Evolutionary conservation across 2,888 invertebrate species (phyloP).

Genomic region (Ametastegia equiseti): DNA sequence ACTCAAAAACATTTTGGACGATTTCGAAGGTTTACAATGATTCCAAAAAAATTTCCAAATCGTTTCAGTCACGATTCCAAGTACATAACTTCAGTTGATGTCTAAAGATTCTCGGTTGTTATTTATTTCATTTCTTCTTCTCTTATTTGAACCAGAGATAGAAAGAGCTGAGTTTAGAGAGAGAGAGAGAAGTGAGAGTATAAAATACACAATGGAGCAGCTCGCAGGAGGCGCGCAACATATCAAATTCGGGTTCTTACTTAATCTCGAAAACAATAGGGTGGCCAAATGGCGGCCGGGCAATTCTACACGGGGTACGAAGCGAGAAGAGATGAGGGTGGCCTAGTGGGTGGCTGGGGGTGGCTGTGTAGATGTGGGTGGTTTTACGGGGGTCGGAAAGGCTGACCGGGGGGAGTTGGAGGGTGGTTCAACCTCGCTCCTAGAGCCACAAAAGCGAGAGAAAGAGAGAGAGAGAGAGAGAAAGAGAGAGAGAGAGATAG

Average conservation of each 20-base stretch:
- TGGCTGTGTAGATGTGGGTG: neutral
- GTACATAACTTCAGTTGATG: too few relatives aligned
- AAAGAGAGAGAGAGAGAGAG: constrained; percentile 26
- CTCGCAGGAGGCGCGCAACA: constrained; percentile 28
- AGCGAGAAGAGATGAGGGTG: constrained; percentile 54
- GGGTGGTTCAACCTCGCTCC: too few relatives aligned
- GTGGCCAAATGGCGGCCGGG: constrained; percentile 67
- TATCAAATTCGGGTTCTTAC: constrained; percentile 61
- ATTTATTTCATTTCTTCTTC: too few relatives aligned
- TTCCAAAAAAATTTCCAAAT: too few relatives aligned
- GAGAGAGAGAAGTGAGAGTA: neutral
- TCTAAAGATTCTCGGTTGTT: too few relatives aligned
- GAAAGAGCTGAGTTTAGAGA: too few relatives aligned
- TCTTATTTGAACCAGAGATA: too few relatives aligned
- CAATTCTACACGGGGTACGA: constrained; percentile 49
- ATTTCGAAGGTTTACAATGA: too few relatives aligned
- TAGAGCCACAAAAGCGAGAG: constrained; percentile 54
- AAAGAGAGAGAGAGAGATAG: neutral
- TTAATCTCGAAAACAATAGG: constrained; percentile 69
- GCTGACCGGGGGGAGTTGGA: too few relatives aligned
- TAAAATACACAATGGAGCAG: neutral
- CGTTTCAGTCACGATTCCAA: too few relatives aligned
- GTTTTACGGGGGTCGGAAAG: constrained; percentile 15
- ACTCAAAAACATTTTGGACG: too few relatives aligned
- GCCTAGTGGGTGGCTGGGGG: constrained; percentile 43